phyloP scores from a whole-genome alignment of 2,113 vertebrate species.

The Geothlypis trichas region DNA sequence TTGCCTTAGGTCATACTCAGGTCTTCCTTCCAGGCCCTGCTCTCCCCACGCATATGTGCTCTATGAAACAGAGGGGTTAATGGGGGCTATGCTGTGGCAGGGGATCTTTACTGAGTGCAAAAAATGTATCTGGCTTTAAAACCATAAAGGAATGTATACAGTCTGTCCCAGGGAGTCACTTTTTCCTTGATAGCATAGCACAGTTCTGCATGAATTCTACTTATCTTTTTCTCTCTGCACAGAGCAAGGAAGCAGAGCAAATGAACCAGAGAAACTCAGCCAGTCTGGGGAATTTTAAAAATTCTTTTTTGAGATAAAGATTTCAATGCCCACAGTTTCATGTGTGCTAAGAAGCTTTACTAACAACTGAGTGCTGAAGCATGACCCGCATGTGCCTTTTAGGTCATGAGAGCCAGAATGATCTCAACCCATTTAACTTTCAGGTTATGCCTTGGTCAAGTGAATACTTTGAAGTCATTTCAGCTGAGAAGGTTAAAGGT shows the following conservation, averaged over 20 bases:
- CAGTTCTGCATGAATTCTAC: constrained; percentile 28
- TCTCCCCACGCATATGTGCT: not conserved
- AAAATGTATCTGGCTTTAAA: not conserved
- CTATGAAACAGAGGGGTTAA: not conserved
- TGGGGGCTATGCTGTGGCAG: not conserved
- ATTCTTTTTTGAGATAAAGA: constrained; percentile 31
- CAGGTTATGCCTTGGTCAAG: constrained; percentile 22
- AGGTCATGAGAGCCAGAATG: not conserved
- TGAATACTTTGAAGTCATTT: constrained; percentile 38
- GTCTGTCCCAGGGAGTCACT: not conserved
- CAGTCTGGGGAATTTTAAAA: constrained; percentile 30
- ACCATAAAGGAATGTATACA: not conserved
- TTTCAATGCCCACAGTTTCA: constrained; percentile 11
- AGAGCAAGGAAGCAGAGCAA: not conserved
- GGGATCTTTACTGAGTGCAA: not conserved
- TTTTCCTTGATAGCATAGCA: not conserved
- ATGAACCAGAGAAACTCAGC: constrained; percentile 27
- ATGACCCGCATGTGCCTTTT: not conserved
- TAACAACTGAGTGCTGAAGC: constrained; percentile 11
- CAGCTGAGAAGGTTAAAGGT: constrained; percentile 43
- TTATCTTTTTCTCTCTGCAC: constrained; percentile 2
- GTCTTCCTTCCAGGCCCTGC: not conserved
- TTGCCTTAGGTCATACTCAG: not conserved
- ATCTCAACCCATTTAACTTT: constrained; percentile 42
- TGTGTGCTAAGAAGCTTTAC: constrained; percentile 22